These are phyloP conservation scores for Trogon surrucura DNA, from an alignment of 2,113 vertebrate species.

Conservation along the genomic window DNA sequence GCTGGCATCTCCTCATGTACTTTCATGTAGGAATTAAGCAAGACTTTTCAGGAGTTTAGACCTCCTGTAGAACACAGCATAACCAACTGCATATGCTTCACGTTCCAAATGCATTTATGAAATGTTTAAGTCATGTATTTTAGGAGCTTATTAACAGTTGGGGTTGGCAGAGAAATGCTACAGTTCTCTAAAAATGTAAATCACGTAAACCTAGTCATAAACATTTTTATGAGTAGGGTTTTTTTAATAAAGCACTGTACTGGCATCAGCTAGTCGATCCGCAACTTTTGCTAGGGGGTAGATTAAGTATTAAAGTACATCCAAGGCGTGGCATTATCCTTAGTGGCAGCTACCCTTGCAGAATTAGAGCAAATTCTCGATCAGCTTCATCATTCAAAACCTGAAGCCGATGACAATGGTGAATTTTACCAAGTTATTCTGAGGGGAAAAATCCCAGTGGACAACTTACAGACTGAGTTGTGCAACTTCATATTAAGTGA, in stretches of 20 bases:
- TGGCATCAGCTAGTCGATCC: conserved; percentile 5
- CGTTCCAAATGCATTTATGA: background rate
- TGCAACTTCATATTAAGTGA: background rate
- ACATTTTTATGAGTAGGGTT: background rate
- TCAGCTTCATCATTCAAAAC: background rate
- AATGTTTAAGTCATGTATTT: background rate
- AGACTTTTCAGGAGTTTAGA: background rate
- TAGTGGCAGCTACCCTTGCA: background rate
- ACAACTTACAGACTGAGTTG: background rate
- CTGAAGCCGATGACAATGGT: background rate
- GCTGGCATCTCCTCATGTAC: background rate
- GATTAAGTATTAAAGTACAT: conserved; percentile 50
- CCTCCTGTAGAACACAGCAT: background rate
- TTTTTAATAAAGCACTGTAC: background rate
- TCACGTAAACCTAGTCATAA: background rate
- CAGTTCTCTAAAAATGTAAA: background rate
- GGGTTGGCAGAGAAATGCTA: background rate
- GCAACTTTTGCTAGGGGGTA: background rate
- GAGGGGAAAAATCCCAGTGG: background rate
- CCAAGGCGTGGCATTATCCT: conserved; percentile 12
- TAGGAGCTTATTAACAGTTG: background rate
- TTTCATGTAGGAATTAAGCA: background rate
- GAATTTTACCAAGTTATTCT: background rate
- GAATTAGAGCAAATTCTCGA: background rate
- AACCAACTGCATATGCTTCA: background rate